A percentile compares a stretch with the other conserved stretches of the same genome.
Conservation (phyloP, 2,797 vertebrate species). For the Acanthiza pusilla region DNA sequence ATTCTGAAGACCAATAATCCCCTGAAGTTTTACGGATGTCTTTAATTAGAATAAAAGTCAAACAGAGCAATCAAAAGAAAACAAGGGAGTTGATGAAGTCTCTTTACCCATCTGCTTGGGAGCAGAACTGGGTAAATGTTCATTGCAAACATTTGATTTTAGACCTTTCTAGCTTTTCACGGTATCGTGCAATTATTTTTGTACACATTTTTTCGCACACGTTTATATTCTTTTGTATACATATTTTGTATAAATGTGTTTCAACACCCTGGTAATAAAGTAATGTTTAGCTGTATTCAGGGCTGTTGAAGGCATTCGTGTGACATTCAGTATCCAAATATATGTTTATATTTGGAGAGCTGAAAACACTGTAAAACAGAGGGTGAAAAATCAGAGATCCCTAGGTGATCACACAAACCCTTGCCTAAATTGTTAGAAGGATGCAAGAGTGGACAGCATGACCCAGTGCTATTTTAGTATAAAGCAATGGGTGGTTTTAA, state of each 20-base stretch:
- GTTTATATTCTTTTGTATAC: background rate
- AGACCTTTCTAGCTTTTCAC: background rate
- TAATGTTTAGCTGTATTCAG: background rate
- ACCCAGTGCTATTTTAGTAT: background rate
- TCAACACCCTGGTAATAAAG: background rate
- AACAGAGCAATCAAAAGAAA: background rate
- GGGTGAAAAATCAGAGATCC: background rate
- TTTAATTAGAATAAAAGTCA: constrained; percentile 2
- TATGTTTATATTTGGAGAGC: background rate
- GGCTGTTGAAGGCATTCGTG: background rate
- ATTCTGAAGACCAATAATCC: background rate
- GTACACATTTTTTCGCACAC: background rate
- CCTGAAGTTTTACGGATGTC: background rate
- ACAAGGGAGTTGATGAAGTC: background rate
- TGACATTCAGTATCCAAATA: background rate
- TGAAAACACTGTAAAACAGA: background rate
- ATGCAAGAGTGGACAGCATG: background rate
- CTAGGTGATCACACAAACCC: background rate
- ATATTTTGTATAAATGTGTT: background rate
- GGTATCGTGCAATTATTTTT: background rate
- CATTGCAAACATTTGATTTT: background rate
- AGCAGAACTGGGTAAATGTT: background rate
- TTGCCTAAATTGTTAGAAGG: background rate
- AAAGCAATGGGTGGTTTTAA: background rate
- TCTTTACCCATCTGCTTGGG: background rate